A percentile compares a stretch with the other conserved stretches of the same genome.
These are phyloP conservation scores for Zygothrica quintamaculata DNA, from an alignment of 2,888 invertebrate species.

Conservation along the genomic window DNA sequence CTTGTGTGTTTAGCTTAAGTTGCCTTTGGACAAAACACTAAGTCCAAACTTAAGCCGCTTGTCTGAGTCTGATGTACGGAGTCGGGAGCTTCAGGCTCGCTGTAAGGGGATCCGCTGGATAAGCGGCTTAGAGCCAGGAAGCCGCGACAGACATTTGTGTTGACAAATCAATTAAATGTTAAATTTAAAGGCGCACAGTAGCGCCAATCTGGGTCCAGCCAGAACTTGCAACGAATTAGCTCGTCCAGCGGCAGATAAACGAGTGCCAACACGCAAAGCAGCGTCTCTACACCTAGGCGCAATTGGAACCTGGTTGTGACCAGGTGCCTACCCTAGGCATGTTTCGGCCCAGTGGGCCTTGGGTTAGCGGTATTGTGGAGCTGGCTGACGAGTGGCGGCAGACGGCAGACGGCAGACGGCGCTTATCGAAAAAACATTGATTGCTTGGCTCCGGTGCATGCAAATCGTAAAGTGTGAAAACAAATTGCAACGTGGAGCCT, in stretches of 20 bases:
- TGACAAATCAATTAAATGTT: conserved; percentile 81
- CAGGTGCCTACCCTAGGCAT: conserved; percentile 31
- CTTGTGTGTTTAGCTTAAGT: conserved; percentile 62
- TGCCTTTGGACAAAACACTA: conserved; percentile 9
- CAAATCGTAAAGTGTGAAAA: conserved; percentile 80
- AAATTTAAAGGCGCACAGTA: conserved; percentile 74
- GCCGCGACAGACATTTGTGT: conserved; percentile 67
- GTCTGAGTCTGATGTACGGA: conserved; percentile 1
- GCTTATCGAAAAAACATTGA: conserved; percentile 73
- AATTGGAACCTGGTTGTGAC: conserved; percentile 6
- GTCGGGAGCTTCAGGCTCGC: not conserved
- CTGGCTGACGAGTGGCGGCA: too few relatives aligned
- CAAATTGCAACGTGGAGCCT: conserved; percentile 60
- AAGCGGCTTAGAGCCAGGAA: conserved; percentile 67
- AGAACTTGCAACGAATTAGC: conserved; percentile 18
- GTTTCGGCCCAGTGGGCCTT: conserved; percentile 22
- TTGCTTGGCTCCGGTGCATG: conserved; percentile 43
- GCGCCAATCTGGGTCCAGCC: conserved; percentile 35
- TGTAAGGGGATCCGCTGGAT: too few relatives aligned
- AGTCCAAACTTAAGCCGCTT: conserved; percentile 43
- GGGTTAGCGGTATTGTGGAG: too few relatives aligned
- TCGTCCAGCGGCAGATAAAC: conserved; percentile 34
- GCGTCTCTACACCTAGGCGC: conserved; percentile 10
- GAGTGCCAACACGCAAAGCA: conserved; percentile 40
- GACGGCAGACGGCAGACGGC: conserved; percentile 15